Conservation (phyloP, 1,140 invertebrate genomes). For the Pseudachorutes palmiensis region DNA sequence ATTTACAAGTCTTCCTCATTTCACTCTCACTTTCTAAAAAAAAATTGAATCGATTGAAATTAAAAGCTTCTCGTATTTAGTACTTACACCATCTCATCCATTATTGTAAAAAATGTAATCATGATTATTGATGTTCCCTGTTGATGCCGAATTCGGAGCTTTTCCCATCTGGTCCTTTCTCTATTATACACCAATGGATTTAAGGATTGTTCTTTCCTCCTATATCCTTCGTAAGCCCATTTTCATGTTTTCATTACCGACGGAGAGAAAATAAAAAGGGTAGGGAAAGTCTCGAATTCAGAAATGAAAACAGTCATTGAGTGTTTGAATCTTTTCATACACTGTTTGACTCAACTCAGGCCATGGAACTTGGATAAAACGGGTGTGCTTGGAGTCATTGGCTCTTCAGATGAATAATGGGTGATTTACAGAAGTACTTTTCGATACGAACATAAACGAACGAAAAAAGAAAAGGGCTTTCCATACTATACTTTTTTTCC, state of each 20-base stretch:
- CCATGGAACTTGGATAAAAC: no score
- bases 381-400: no score
- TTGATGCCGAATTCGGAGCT: background rate
- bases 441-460: background rate
- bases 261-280: background rate
- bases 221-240: background rate
- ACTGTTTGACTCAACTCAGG: no score
- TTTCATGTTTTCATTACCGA: constrained; percentile 8
- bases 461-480: no score
- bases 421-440: constrained; percentile 1
- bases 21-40: background rate
- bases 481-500: background rate
- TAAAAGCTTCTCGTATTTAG: background rate
- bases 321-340: background rate
- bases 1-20: background rate
- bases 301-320: background rate
- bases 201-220: background rate
- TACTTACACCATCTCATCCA: background rate
- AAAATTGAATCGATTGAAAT: background rate
- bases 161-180: background rate
- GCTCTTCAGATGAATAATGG: background rate
- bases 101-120: constrained; percentile 1
- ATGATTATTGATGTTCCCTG: background rate
- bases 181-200: constrained; percentile 4
- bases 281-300: background rate